Base-by-base conservation (phyloP, 2,888 invertebrate species). In the Nephrotoma flavescens region DNA sequence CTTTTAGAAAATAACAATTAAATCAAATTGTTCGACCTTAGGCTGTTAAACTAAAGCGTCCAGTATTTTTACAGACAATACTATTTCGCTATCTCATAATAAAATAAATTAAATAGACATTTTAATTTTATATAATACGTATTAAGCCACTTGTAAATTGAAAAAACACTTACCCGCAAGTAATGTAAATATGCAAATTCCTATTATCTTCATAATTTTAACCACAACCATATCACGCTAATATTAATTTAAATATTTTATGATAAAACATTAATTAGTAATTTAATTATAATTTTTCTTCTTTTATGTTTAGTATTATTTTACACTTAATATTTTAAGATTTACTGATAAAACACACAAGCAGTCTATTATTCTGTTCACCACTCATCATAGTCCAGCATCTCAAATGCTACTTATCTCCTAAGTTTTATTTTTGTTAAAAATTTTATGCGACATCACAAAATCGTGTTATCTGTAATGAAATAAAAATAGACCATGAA, bases 201-300 rank as follows among this genome's bases (percentile, higher is more conserved):
- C 85, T 85, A 85, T 85, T 85, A 85, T 85, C 85, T 85, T 85
- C 85, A 85, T 85, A 44, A 15, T 85, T 85, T 44, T 44, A 44
- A 44, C 42, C 85, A 85, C 85, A 42, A 85, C 44, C 85, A 44
- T 44, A 44, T 84, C 42, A 84, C 84, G 15, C 84, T 42, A 84
- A 84, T 31, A 31, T 71, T 71, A 71, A 71, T 71, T 71, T 31
- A 19, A 71, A 19, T 71, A 71, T 71, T 71, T 71, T 71, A 31
- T 31, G 19, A 71, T 31, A 31, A 71, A 71, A 71, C 71, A 71
- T 71, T 71, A 71, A 71, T 71, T 71, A 9, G 31, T 31, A 71
- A 71, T 31, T 71, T 31, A 71, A 71, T 31, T 71, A 31, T 71
- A 71, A 31, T 71, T 52, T 52, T 15, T 1, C 52, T 5, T 6